These are phyloP conservation scores for Ochropleura leucogaster DNA, from an alignment of 2,888 invertebrate species.

Conservation along the genomic window DNA sequence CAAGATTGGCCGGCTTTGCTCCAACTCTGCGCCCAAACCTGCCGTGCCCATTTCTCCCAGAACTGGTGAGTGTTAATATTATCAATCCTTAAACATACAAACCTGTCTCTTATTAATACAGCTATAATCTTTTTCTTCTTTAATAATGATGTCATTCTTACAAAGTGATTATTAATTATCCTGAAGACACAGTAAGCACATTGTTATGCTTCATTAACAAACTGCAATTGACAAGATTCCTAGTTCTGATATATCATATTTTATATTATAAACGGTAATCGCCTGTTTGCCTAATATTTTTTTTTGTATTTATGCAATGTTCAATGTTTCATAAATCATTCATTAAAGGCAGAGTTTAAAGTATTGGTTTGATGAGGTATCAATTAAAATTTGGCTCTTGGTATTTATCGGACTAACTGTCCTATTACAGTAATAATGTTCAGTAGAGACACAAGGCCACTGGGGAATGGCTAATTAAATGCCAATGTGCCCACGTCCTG, in stretches of 20 bases:
- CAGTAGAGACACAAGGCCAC: constrained; percentile 68
- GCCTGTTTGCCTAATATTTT: constrained; percentile 55
- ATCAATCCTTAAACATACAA: constrained; percentile 24
- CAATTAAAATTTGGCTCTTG: constrained; percentile 64
- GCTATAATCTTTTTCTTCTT: constrained; percentile 7
- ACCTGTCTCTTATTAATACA: constrained; percentile 32
- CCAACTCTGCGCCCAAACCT: constrained; percentile 92
- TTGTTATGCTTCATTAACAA: constrained; percentile 70
- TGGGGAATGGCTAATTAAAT: constrained; percentile 62
- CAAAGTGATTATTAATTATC: constrained; percentile 44
- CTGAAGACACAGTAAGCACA: constrained; percentile 42
- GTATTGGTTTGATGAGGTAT: constrained; percentile 23
- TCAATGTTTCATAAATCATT: constrained; percentile 52
- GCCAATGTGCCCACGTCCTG: constrained; percentile 63
- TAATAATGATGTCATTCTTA: constrained; percentile 21
- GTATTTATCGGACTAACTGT: constrained; percentile 69
- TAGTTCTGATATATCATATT: constrained; percentile 34
- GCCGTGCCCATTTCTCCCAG: constrained; percentile 92
- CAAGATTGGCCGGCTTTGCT: constrained; percentile 93
- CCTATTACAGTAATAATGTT: constrained; percentile 71
- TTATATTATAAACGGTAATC: constrained; percentile 32
- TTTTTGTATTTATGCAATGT: constrained; percentile 55
- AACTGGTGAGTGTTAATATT: constrained; percentile 82
- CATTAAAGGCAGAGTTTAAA: constrained; percentile 57
- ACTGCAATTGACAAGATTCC: constrained; percentile 83